Base-by-base conservation (phyloP, 2,113 vertebrate species). In the Hippocampus abdominalis region DNA sequence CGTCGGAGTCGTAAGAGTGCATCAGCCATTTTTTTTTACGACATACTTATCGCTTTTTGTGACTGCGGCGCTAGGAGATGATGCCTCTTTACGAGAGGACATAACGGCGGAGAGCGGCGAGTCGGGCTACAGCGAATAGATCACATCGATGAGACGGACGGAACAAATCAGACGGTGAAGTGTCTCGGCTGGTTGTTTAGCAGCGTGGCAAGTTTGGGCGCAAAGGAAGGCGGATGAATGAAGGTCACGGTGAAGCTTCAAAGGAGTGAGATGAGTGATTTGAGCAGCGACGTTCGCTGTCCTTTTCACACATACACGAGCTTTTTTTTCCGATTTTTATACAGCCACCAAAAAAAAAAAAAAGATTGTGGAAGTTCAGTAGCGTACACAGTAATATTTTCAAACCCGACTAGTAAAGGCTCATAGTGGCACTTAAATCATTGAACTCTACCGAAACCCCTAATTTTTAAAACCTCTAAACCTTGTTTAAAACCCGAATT, bases 81-180 rank as follows among this genome's bases (percentile, higher is more conserved):
- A 42, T 42, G 39, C 21, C 61, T 13, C 39, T 64, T 64, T 64
- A 64, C 61, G 42, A 74, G 66, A 39, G 59, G 25, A 62, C 64
- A 49, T 40, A 57, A 44, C 32, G 16, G 21, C 49, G 46, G 51
- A 9, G 3, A 40, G 36, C 8, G 36, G 9, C n/a, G 21, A 42
- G 21, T 12, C 40, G 61, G 42, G 8, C 4, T 23, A 42, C 21
- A 20, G 10, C 60, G 73, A 79, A 82, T 76, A 69, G 60, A 76
- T 85, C 60, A 62, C n/a, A 3, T 12, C 1, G 61, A 57, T 27
- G 54, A 57, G 23, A 57, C 8, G 23, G 54, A 57, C 27, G 54
- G 23, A 4, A 20, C 13, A 12, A 23, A 57, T 57, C 23, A 27
- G n/a, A 40, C 23, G 36, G 23, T 40, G 10, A 40, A n/a, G 21